Conservation (phyloP, 2,797 vertebrate species). For the Xenentodon cancila region DNA sequence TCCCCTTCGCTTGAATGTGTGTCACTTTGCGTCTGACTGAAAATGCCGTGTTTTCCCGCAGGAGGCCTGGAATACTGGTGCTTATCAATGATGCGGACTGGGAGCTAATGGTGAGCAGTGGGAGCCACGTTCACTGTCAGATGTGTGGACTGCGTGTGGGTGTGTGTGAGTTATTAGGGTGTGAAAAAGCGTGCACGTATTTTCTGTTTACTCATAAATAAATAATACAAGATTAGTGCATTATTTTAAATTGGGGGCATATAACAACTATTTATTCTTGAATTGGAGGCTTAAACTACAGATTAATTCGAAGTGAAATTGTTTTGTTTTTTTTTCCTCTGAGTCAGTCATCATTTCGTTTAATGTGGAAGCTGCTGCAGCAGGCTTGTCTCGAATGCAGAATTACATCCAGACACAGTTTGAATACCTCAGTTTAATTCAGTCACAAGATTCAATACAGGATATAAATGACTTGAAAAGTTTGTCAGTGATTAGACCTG, state of each 20-base stretch:
- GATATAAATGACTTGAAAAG: constrained; percentile 66
- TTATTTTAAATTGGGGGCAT: constrained; percentile 10
- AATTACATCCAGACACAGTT: constrained; percentile 44
- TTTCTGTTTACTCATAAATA: neutral
- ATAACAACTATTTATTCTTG: neutral
- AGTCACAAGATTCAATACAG: constrained; percentile 38
- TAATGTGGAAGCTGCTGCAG: constrained; percentile 37
- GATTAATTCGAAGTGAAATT: constrained; percentile 7
- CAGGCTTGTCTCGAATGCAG: constrained; percentile 45
- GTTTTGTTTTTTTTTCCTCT: constrained; percentile 33
- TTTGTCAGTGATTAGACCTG: constrained; percentile 55
- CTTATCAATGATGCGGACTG: constrained; percentile 98
- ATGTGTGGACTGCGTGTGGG: constrained; percentile 2
- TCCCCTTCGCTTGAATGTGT: constrained; percentile 10
- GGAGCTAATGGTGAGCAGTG: constrained; percentile 95
- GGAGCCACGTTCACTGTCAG: constrained; percentile 53
- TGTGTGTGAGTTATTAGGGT: neutral
- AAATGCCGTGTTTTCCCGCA: constrained; percentile 70
- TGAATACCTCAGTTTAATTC: constrained; percentile 56
- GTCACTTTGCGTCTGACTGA: constrained; percentile 35
- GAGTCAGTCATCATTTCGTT: constrained; percentile 48
- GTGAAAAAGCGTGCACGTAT: neutral
- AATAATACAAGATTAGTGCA: neutral
- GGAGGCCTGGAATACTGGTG: constrained; percentile 97
- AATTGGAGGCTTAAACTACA: constrained; percentile 27